A percentile compares a stretch with the other conserved stretches of the same genome.
phyloP scores from a whole-genome alignment of 2,797 vertebrate genomes.

The Mus caroli region DNA sequence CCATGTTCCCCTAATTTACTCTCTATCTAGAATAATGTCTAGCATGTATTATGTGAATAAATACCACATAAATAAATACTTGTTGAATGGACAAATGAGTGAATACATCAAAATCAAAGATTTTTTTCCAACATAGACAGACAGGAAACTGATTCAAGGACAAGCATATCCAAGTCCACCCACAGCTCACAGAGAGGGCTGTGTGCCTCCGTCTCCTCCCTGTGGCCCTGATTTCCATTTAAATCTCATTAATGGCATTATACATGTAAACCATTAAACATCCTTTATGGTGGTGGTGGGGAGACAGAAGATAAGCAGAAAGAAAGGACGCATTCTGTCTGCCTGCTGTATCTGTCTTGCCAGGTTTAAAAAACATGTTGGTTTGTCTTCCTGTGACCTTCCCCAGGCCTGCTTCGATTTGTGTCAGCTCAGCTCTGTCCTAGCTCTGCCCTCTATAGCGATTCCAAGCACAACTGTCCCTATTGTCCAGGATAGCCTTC shows the following conservation, averaged over 20 bases:
- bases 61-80: background rate
- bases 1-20: conserved; percentile 6
- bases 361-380: conserved; percentile 3
- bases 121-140: background rate
- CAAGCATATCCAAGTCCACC: background rate
- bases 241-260: conserved; percentile 29
- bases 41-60: background rate
- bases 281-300: background rate
- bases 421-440: background rate
- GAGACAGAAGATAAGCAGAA: background rate
- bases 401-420: background rate
- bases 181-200: background rate
- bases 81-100: background rate
- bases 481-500: background rate
- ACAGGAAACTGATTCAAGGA: background rate
- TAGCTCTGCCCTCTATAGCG: background rate
- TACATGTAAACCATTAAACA: background rate
- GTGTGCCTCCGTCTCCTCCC: background rate
- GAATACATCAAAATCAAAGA: background rate
- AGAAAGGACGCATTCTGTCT: background rate
- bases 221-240: conserved; percentile 19
- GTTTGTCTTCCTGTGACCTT: background rate
- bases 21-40: background rate
- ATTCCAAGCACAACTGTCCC: background rate
- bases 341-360: background rate